These are phyloP conservation scores for Tupaia chinensis DNA, from an alignment of 2,113 vertebrate species.

Conservation along the genomic window DNA sequence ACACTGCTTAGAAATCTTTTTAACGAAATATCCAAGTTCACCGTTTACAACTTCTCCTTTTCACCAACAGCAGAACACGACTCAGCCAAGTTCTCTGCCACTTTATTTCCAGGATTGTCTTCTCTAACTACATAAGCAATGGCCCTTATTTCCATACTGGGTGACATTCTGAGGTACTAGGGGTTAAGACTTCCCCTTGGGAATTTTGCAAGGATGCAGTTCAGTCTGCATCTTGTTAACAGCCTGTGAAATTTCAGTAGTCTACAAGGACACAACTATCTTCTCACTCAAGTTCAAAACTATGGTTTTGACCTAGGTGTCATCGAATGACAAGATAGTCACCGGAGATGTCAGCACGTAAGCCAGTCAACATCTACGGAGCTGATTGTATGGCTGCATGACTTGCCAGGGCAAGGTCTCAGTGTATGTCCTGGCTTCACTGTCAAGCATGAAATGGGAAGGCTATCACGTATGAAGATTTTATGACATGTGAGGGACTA, in stretches of 20 bases:
- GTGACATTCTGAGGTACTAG: background rate
- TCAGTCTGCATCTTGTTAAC: background rate
- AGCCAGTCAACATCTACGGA: background rate
- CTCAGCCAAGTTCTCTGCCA: background rate
- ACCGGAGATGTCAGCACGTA: background rate
- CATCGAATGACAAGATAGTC: background rate
- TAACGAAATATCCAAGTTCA: background rate
- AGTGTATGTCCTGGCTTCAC: background rate
- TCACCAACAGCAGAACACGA: background rate
- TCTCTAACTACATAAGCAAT: background rate
- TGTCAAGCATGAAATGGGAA: background rate
- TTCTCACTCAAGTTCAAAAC: background rate
- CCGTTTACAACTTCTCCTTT: constrained; percentile 9
- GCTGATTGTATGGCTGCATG: background rate
- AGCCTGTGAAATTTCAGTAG: background rate
- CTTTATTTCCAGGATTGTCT: background rate
- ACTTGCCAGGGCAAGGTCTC: background rate
- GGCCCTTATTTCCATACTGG: background rate
- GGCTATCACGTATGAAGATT: background rate
- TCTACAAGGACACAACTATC: background rate
- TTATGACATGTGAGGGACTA: background rate
- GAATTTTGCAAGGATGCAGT: background rate
- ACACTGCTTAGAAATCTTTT: background rate
- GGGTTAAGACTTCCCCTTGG: background rate
- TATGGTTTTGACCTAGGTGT: background rate